Conservation (phyloP, 2,113 vertebrate species). For the Cryptomyrus ogoouensis region DNA sequence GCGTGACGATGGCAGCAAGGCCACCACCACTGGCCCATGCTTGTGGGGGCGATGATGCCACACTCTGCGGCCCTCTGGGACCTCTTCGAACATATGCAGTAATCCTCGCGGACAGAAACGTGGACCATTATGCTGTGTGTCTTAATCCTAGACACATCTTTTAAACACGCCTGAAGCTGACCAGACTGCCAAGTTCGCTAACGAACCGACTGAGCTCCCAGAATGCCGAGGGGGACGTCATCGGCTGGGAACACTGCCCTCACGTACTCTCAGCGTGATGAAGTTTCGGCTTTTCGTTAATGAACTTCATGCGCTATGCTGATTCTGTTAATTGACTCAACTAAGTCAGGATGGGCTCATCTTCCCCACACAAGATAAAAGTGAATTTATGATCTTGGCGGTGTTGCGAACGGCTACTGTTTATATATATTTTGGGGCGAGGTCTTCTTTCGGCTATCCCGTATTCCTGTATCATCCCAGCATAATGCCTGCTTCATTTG, state of each 20-base stretch:
- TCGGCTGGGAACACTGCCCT: background rate
- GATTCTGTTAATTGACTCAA: background rate
- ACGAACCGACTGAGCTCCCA: background rate
- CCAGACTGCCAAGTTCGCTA: background rate
- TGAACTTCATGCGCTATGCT: background rate
- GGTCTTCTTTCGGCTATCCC: background rate
- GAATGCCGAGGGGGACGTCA: background rate
- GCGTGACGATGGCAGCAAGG: background rate
- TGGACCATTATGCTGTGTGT: background rate
- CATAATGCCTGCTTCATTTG: background rate
- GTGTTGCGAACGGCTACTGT: background rate
- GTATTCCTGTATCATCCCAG: background rate
- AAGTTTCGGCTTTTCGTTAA: background rate
- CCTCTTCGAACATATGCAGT: constrained; percentile 28
- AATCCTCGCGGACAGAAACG: background rate
- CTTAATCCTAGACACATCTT: background rate
- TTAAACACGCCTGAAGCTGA: background rate
- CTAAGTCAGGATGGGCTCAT: background rate
- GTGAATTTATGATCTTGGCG: background rate
- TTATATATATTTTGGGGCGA: background rate
- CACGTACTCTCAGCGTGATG: background rate
- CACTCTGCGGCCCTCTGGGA: constrained; percentile 32
- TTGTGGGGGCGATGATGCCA: background rate
- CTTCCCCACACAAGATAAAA: background rate
- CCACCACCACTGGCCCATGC: background rate